Percentiles rank a stretch among this genome's conserved stretches.
These are phyloP conservation scores for Calcarius lapponicus DNA, from an alignment of 2,797 vertebrate species.

Conservation along the genomic window DNA sequence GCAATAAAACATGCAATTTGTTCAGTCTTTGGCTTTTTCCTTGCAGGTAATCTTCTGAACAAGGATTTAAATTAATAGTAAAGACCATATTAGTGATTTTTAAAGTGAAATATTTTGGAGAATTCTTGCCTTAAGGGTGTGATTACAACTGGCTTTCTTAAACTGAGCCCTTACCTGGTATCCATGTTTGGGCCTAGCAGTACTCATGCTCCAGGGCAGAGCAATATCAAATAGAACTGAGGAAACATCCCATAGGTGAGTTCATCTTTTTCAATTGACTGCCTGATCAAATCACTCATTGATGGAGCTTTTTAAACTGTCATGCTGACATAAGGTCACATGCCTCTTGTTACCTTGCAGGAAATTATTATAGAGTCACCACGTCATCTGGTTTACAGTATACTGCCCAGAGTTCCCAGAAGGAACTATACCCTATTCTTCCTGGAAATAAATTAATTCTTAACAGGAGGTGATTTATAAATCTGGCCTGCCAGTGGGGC, in stretches of 20 bases:
- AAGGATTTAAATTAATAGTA: neutral
- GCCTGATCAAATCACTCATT: neutral
- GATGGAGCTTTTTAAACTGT: conserved; percentile 2
- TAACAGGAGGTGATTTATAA: neutral
- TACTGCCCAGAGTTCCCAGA: neutral
- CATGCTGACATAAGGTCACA: neutral
- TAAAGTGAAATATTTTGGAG: neutral
- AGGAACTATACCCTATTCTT: neutral
- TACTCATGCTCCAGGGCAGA: neutral
- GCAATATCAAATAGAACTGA: neutral
- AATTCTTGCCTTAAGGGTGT: neutral
- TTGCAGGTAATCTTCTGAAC: neutral
- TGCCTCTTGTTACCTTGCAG: neutral
- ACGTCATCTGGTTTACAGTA: neutral
- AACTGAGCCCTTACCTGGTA: neutral
- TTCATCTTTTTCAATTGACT: neutral
- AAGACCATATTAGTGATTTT: neutral
- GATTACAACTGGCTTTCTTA: neutral
- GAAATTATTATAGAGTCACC: neutral
- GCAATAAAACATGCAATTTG: neutral
- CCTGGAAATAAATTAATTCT: neutral
- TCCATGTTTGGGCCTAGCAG: neutral
- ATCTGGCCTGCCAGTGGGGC: neutral
- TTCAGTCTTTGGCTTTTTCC: neutral
- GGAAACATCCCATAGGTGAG: neutral